phyloP scores from a whole-genome alignment of 2,113 vertebrate species.

The Megaceryle torquata region DNA sequence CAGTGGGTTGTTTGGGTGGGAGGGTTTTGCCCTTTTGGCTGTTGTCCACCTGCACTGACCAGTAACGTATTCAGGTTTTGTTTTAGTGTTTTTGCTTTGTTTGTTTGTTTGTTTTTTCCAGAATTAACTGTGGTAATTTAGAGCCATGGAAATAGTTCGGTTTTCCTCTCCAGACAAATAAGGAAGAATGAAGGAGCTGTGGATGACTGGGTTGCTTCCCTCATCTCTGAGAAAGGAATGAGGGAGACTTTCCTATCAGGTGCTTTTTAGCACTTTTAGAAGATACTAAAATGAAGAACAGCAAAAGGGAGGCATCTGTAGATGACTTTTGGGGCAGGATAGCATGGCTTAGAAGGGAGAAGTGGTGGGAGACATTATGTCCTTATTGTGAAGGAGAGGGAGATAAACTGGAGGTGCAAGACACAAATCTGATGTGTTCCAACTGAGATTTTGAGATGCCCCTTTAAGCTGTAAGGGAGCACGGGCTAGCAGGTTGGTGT shows the following conservation, averaged over 20 bases:
- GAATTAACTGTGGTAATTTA: neutral
- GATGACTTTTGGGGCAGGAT: neutral
- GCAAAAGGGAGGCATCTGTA: neutral
- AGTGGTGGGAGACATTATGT: neutral
- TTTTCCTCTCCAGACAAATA: neutral
- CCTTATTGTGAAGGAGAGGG: neutral
- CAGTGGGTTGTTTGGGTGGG: neutral
- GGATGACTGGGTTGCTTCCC: neutral
- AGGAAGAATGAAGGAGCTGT: neutral
- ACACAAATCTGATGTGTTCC: neutral
- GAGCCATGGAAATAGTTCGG: neutral
- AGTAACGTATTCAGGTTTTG: neutral
- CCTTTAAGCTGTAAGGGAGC: neutral
- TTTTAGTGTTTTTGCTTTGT: neutral
- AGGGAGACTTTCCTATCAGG: neutral
- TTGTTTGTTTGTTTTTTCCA: neutral
- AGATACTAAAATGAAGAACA: neutral
- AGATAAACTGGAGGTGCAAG: neutral
- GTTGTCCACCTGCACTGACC: neutral
- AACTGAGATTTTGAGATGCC: neutral
- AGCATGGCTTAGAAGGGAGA: neutral
- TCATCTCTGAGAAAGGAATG: neutral
- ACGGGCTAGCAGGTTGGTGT: fast-evolving
- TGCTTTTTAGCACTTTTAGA: neutral
- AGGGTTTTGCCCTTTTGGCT: neutral